Percentiles rank a stretch among this genome's conserved stretches.
phyloP scores from a whole-genome alignment of 2,888 invertebrate genomes.

The Mesochorus sp. region DNA sequence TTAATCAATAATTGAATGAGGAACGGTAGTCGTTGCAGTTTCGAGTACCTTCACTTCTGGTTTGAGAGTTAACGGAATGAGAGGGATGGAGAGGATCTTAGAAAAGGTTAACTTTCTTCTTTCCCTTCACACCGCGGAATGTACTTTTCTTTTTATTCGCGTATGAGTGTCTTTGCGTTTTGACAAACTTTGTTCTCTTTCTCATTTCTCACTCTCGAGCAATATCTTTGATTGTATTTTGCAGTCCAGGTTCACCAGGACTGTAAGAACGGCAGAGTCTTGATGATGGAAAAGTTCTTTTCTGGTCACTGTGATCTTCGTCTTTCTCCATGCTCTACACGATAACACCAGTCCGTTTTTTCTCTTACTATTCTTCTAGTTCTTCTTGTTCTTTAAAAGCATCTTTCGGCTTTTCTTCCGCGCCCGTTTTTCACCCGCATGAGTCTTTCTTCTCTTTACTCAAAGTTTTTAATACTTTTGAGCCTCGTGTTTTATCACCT shows the following conservation, averaged over 20 bases:
- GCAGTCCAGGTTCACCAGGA: constrained; percentile 55
- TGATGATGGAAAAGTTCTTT: constrained; percentile 78
- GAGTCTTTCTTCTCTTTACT: constrained; percentile 55
- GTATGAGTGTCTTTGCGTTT: constrained; percentile 55
- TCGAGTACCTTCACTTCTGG: constrained; percentile 2
- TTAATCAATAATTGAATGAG: constrained; percentile 76
- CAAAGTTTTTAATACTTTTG: constrained; percentile 66
- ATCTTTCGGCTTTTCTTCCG: constrained; percentile 11
- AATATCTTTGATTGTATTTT: constrained; percentile 80
- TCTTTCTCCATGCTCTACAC: constrained; percentile 2
- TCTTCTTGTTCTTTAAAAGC: constrained; percentile 42
- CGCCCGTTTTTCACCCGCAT: background rate
- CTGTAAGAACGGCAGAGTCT: constrained; percentile 49
- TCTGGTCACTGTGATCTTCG: constrained; percentile 1
- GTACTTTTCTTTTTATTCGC: constrained; percentile 62
- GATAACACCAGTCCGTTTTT: constrained; percentile 19
- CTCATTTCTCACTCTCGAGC: constrained; percentile 56
- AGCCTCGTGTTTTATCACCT: constrained; percentile 41
- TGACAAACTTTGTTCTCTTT: constrained; percentile 53
- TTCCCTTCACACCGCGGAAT: constrained; percentile 54
- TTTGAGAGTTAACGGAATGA: constrained; percentile 64
- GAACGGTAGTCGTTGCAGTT: constrained; percentile 66
- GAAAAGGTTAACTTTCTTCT: constrained; percentile 36
- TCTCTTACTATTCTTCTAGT: background rate
- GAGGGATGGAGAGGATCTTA: background rate